A percentile compares a stretch with the other conserved stretches of the same genome.
Evolutionary conservation across 2,888 invertebrate genomes (phyloP).

Genomic region (Euplagia quadripunctaria): DNA sequence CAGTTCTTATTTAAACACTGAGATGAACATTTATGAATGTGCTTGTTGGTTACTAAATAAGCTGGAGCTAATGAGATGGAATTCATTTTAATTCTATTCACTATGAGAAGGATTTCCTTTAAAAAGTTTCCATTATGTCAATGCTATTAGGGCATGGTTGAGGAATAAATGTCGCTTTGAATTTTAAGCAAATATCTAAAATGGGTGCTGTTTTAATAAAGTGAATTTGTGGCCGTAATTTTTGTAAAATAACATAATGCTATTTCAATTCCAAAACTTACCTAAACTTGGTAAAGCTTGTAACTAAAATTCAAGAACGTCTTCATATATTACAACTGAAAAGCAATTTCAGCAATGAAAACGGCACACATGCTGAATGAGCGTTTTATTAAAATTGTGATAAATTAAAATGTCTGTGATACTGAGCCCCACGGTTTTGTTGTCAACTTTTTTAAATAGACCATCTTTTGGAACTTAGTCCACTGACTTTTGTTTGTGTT

Average conservation of each 20-base stretch:
- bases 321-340: conserved; percentile 51
- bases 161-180: no score
- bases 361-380: conserved; percentile 52
- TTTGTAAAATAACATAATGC: neutral
- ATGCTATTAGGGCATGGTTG: neutral
- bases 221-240: neutral
- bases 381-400: conserved; percentile 56
- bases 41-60: conserved; percentile 53
- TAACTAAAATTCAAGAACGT: conserved; percentile 40
- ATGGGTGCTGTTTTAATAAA: neutral
- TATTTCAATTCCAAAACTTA: conserved; percentile 28
- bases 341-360: conserved; percentile 53
- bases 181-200: neutral
- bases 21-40: conserved; percentile 37
- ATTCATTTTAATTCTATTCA: conserved; percentile 62
- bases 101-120: no score
- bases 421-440: conserved; percentile 32
- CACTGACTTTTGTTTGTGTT: neutral
- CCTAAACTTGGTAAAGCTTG: conserved; percentile 16
- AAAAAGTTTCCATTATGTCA: no score
- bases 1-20: conserved; percentile 4
- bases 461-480: conserved; percentile 26
- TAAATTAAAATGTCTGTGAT: conserved; percentile 54
- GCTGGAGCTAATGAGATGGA: conserved; percentile 65
- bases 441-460: conserved; percentile 39